These are phyloP conservation scores for Drosophila heteroneura DNA, from an alignment of 2,888 invertebrate species.

Conservation along the genomic window DNA sequence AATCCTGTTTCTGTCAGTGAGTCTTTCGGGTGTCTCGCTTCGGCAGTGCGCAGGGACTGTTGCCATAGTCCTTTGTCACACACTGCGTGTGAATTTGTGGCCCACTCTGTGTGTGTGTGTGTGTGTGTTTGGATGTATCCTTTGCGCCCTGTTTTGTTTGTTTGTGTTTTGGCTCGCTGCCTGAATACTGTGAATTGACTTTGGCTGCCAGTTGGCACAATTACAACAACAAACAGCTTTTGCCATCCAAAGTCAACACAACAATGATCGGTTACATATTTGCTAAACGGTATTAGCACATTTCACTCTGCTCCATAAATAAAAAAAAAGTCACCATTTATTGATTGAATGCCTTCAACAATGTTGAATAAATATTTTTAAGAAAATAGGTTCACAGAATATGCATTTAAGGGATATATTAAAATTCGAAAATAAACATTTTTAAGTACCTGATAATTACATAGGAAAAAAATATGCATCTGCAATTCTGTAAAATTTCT, in stretches of 20 bases:
- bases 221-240: slow-evolving; percentile 62
- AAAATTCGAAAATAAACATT: neutral
- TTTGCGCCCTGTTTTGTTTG: slow-evolving; percentile 53
- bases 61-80: slow-evolving; percentile 70
- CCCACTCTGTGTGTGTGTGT: slow-evolving; percentile 35
- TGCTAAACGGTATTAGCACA: slow-evolving; percentile 50
- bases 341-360: neutral
- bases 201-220: slow-evolving; percentile 75
- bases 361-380: neutral
- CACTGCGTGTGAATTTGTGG: slow-evolving; percentile 76
- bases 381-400: neutral
- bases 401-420: neutral
- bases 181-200: slow-evolving; percentile 74
- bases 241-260: slow-evolving; percentile 75
- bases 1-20: slow-evolving; percentile 85
- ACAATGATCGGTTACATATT: slow-evolving; percentile 69
- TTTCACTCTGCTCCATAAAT: slow-evolving; percentile 41
- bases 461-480: neutral
- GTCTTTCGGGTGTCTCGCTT: slow-evolving; percentile 72
- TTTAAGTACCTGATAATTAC: neutral
- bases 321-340: slow-evolving; percentile 5
- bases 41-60: slow-evolving; percentile 39
- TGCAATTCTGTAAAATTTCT: neutral
- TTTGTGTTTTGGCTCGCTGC: slow-evolving; percentile 60
- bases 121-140: slow-evolving; percentile 41